Conservation (phyloP, 2,888 invertebrate genomes). For the Trichogramma dendrolimi region DNA sequence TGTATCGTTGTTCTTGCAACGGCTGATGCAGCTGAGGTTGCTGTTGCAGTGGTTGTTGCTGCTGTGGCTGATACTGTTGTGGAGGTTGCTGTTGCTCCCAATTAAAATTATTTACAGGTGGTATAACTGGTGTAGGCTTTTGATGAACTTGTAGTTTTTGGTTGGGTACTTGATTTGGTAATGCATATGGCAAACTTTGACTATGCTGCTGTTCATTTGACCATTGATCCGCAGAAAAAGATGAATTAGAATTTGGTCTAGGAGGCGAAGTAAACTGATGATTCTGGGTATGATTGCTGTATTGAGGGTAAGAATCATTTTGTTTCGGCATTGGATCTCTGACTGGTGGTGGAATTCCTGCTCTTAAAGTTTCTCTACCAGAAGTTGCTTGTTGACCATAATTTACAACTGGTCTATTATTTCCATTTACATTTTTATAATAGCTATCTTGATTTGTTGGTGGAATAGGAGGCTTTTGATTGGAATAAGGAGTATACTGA, state of each 20-base stretch:
- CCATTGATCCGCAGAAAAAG: slow-evolving; percentile 33
- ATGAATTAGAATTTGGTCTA: slow-evolving; percentile 31
- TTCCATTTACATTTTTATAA: slow-evolving; percentile 46
- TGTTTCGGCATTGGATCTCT: slow-evolving; percentile 39
- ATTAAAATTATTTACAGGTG: slow-evolving; percentile 36
- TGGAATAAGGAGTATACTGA: slow-evolving; percentile 36
- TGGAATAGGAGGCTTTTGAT: slow-evolving; percentile 36
- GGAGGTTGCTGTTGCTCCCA: slow-evolving; percentile 31
- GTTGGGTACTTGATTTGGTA: slow-evolving; percentile 25
- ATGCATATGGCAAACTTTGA: slow-evolving; percentile 25
- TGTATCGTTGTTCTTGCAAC: too few relatives aligned
- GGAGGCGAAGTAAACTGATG: slow-evolving; percentile 35
- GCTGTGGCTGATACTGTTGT: neutral
- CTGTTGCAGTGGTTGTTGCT: too few relatives aligned
- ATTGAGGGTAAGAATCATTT: slow-evolving; percentile 38
- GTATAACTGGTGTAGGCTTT: slow-evolving; percentile 17
- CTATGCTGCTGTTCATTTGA: slow-evolving; percentile 29
- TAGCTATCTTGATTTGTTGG: slow-evolving; percentile 41
- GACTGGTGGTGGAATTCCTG: slow-evolving; percentile 14
- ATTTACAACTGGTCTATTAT: slow-evolving; percentile 34
- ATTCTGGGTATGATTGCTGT: slow-evolving; percentile 35
- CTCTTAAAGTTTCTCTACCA: slow-evolving; percentile 30
- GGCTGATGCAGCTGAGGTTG: too few relatives aligned
- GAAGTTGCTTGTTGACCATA: slow-evolving; percentile 34
- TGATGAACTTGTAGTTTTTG: slow-evolving; percentile 30